Evolutionary conservation across 2,888 invertebrate species (phyloP).

Genomic region (Macropis europaea): DNA sequence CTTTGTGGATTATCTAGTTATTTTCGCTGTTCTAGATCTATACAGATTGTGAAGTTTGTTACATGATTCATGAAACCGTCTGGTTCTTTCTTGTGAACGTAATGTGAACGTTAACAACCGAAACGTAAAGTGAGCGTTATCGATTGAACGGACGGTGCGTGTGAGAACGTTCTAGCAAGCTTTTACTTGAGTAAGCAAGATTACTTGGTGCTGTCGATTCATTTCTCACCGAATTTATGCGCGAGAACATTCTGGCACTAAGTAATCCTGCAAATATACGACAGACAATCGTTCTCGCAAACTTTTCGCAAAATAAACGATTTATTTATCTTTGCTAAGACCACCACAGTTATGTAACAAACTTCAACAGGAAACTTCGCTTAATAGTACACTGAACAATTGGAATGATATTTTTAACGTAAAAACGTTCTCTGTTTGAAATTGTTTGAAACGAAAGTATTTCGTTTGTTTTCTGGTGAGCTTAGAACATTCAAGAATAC

Average conservation of each 20-base stretch:
- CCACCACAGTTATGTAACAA: not conserved
- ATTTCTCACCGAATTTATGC: not conserved
- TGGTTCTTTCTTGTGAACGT: not conserved
- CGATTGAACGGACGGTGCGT: not conserved
- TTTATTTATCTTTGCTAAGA: not conserved
- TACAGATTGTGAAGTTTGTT: not conserved
- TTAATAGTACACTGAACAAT: too few relatives aligned
- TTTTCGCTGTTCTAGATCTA: not conserved
- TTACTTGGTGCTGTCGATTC: not conserved
- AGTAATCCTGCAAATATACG: not conserved
- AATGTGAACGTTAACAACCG: too few relatives aligned
- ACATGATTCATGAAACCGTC: not conserved
- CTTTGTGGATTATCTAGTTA: not conserved
- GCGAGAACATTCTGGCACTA: not conserved
- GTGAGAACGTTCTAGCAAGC: not conserved
- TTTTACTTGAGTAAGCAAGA: not conserved
- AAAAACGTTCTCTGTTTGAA: too few relatives aligned
- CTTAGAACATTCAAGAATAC: too few relatives aligned
- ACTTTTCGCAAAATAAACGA: not conserved
- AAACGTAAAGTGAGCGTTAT: not conserved
- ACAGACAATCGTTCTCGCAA: not conserved
- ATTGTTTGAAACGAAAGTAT: too few relatives aligned
- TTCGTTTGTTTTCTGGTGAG: too few relatives aligned
- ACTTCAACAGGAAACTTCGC: too few relatives aligned
- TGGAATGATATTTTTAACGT: too few relatives aligned